Conservation (phyloP, 1,140 invertebrate genomes). For the Plodia interpunctella region DNA sequence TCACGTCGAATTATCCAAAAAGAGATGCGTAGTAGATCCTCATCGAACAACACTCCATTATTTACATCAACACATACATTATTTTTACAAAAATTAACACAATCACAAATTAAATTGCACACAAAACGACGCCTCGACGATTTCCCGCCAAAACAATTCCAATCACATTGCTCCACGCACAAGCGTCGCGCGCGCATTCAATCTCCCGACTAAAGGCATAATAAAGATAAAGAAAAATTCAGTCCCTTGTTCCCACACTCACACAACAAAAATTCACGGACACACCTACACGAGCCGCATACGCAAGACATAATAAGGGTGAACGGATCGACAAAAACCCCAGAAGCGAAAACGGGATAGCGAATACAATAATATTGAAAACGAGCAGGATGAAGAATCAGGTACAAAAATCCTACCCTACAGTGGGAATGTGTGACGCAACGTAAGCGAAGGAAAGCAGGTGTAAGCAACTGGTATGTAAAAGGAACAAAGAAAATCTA, state of each 20-base stretch:
- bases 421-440: constrained; percentile 54
- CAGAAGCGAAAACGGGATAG: constrained; percentile 45
- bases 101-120: constrained; percentile 29
- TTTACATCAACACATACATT: constrained; percentile 32
- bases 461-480: constrained; percentile 56
- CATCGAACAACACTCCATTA: constrained; percentile 37
- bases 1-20: constrained; percentile 51
- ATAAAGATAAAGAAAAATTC: constrained; percentile 33
- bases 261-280: constrained; percentile 36
- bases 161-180: constrained; percentile 28
- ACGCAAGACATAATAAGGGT: constrained; percentile 61
- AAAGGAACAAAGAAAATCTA: constrained; percentile 56
- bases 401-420: constrained; percentile 54
- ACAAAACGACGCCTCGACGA: constrained; percentile 18
- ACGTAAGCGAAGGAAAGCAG: constrained; percentile 59
- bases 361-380: constrained; percentile 20
- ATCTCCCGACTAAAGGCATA: constrained; percentile 39
- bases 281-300: constrained; percentile 48
- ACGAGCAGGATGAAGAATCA: constrained; percentile 37
- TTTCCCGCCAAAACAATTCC: constrained; percentile 58
- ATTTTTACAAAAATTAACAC: constrained; percentile 24
- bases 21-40: constrained; percentile 28
- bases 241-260: constrained; percentile 36
- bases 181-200: constrained; percentile 43
- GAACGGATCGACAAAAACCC: constrained; percentile 58